Percentiles rank a stretch among this genome's conserved stretches.
phyloP scores from a whole-genome alignment of 2,113 vertebrate genomes.

The Datnioides undecimradiatus region DNA sequence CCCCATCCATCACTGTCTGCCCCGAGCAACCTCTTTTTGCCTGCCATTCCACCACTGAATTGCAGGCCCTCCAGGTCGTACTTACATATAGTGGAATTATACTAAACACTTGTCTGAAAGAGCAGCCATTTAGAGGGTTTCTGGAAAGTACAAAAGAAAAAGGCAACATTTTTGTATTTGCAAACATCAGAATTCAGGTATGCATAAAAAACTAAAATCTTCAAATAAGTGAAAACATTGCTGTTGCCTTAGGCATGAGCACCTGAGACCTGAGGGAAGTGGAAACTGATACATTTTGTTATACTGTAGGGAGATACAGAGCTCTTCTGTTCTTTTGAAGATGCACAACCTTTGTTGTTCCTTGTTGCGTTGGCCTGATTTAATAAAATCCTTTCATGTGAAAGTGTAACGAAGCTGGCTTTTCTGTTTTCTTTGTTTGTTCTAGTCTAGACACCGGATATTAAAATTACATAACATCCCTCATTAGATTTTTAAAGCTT shows the following conservation, averaged over 20 bases:
- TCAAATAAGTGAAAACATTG: conserved; percentile 9
- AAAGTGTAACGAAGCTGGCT: neutral
- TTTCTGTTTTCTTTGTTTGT: conserved; percentile 1
- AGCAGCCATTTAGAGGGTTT: conserved; percentile 39
- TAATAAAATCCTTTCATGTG: conserved; percentile 30
- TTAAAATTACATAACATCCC: conserved; percentile 12
- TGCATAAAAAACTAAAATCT: neutral
- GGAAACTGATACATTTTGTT: conserved; percentile 17
- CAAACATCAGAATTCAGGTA: conserved; percentile 17
- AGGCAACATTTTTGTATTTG: neutral
- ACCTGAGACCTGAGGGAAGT: conserved; percentile 28
- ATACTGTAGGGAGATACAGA: neutral
- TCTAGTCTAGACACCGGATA: neutral
- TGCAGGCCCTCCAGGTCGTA: conserved; percentile 25
- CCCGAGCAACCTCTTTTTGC: conserved; percentile 49
- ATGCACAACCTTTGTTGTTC: conserved; percentile 17
- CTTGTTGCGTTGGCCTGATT: conserved; percentile 8
- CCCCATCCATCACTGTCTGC: conserved; percentile 83
- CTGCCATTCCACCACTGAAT: conserved; percentile 47
- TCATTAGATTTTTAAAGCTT: conserved; percentile 27
- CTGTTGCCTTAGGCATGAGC: conserved; percentile 2
- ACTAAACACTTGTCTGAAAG: conserved; percentile 21
- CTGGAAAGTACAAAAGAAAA: conserved; percentile 5
- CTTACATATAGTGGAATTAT: conserved; percentile 53
- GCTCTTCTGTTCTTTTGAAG: conserved; percentile 23